Evolutionary conservation across 2,888 invertebrate species (phyloP).

Genomic region (Ceraclea dissimilis): DNA sequence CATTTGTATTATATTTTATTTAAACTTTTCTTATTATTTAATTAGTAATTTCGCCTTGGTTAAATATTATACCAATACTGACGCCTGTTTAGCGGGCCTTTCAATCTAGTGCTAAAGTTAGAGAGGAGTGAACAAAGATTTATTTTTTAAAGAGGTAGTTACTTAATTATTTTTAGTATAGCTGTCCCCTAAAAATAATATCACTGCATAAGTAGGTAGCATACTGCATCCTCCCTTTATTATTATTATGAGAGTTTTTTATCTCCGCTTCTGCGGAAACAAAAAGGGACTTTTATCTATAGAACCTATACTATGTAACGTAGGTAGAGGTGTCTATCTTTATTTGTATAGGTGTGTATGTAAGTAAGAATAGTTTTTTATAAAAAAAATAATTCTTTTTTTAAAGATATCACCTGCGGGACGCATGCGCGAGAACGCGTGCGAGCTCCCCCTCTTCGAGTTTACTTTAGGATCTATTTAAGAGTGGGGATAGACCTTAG

Average conservation of each 20-base stretch:
- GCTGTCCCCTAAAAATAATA: constrained; percentile 12
- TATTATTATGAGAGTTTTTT: constrained; percentile 12
- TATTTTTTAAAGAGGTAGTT: too few species aligned
- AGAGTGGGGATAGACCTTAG: constrained; percentile 13
- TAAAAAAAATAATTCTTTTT: constrained; percentile 12
- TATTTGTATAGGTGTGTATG: too few species aligned
- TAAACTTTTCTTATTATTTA: too few species aligned
- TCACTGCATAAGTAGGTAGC: constrained; percentile 6
- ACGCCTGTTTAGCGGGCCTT: too few species aligned
- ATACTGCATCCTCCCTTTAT: constrained; percentile 18
- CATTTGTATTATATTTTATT: too few species aligned
- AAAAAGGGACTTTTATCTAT: constrained; percentile 6
- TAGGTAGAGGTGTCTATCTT: too few species aligned
- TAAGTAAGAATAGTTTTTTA: constrained; percentile 15
- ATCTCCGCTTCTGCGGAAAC: constrained; percentile 11
- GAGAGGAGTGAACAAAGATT: too few species aligned
- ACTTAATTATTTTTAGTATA: constrained; percentile 23
- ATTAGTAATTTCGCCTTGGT: too few species aligned
- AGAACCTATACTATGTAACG: not conserved
- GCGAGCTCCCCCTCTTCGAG: constrained; percentile 36
- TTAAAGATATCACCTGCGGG: constrained; percentile 18
- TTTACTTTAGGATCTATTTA: not conserved
- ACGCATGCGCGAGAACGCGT: constrained; percentile 26
- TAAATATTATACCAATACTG: too few species aligned
- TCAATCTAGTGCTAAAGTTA: too few species aligned